Base-by-base conservation (phyloP, 2,797 vertebrate genomes). In the Urophycis tenuis region DNA sequence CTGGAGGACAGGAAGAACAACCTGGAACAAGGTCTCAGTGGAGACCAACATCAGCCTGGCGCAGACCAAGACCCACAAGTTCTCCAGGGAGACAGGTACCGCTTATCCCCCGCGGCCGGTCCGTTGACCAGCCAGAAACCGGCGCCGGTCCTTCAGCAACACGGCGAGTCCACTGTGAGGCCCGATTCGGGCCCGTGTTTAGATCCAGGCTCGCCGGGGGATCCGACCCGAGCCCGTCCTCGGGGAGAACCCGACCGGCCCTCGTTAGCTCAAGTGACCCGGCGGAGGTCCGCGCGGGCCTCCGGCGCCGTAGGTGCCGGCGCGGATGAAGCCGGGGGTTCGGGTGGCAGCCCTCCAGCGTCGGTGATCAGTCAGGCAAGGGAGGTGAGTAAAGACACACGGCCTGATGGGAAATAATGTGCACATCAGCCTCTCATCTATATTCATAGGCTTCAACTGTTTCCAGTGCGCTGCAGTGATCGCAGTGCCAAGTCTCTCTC, bases 331-430 rank as follows among this genome's bases (percentile, higher is more conserved):
- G 82, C 77, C 9, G 49, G 72, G 82, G 81, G 85, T 79, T 80
- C 80, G 22, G 78, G 74, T 29, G 41, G 82, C 73, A 25, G 76
- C 32, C 73, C 81, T 75, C 87, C 75, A 2, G 83, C 80, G 15
- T 87, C 88, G 45, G 81, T 88, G 73, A 88, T 92, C 84, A 91
- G 85, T 79, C 78, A 83, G 85, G 83, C 83, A 72, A 89, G 84
- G 79, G 89, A 91, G 91, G 87, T 92, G 75, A 87, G 89, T 87
- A 81, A 85, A 87, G 84, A 88, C 89, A 87, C 85, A 87, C 83
- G 78, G 80, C 77, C 82, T 88, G 83, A 88, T 88, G 82, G 69
- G 79, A 84, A 89, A 88, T 89, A 82, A 91, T 85, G 85, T 39
- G 73, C 74, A 81, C 78, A 79, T 89, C 75, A 83, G 75, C 79